phyloP scores from a whole-genome alignment of 2,113 vertebrate genomes.

The Sceloporus tristichus region DNA sequence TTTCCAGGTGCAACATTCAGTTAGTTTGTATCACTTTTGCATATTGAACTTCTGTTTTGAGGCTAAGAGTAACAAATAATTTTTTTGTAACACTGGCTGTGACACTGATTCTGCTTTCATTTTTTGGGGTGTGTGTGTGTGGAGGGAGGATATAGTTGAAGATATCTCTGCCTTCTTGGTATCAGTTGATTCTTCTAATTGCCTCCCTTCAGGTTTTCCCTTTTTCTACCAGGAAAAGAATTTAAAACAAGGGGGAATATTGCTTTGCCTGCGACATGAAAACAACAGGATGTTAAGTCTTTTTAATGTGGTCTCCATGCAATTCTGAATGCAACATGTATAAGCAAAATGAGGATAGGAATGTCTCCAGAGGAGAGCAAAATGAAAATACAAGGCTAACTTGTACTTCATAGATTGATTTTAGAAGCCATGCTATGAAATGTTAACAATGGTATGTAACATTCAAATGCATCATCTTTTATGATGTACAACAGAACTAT shows the following conservation, averaged over 20 bases:
- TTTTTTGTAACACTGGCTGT: neutral
- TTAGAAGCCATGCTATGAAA: conserved; percentile 55
- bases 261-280: conserved; percentile 42
- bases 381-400: conserved; percentile 56
- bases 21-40: fast-evolving
- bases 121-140: too few species aligned
- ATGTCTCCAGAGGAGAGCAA: conserved; percentile 45
- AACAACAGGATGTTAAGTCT: conserved; percentile 28
- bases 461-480: neutral
- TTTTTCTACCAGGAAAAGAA: conserved; percentile 5
- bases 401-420: conserved; percentile 57
- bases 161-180: neutral
- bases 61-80: fast-evolving
- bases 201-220: conserved; percentile 40
- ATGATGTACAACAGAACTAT: neutral
- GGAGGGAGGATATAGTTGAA: too few species aligned
- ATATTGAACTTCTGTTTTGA: neutral
- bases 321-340: conserved; percentile 43
- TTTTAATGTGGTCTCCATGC: conserved; percentile 25
- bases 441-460: conserved; percentile 48
- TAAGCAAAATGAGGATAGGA: conserved; percentile 52
- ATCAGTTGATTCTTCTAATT: neutral
- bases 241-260: conserved; percentile 18
- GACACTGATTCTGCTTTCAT: neutral
- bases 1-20: neutral